phyloP scores from a whole-genome alignment of 2,888 invertebrate species.

The Lysandra coridon region DNA sequence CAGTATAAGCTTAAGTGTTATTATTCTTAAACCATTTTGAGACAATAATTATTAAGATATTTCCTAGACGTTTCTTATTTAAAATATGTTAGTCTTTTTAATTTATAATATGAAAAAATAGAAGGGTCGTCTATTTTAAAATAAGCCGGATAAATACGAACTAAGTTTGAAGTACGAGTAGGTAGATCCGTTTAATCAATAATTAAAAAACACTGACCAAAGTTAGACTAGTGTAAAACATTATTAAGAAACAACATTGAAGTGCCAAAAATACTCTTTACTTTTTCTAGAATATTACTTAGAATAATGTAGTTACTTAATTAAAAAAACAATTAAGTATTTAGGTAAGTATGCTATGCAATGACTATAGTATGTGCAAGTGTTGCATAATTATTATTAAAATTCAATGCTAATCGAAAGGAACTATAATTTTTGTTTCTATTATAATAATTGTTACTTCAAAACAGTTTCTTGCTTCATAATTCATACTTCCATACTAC shows the following conservation, averaged over 20 bases:
- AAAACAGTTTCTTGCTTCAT: background rate
- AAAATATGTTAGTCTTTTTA: background rate
- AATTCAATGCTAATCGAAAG: background rate
- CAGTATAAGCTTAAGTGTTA: background rate
- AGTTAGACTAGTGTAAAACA: background rate
- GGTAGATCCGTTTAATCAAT: background rate
- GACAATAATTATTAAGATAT: background rate
- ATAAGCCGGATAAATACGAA: background rate
- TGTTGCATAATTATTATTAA: background rate
- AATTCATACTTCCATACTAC: background rate
- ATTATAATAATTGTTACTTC: too few relatives aligned
- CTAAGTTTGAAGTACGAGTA: background rate
- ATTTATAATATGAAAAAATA: background rate
- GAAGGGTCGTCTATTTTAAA: background rate
- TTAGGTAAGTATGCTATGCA: background rate
- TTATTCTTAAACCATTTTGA: background rate
- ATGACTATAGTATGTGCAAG: background rate
- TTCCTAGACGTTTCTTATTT: background rate
- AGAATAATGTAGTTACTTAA: background rate
- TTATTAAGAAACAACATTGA: background rate
- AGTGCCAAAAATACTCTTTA: background rate
- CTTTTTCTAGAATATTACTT: background rate
- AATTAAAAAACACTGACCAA: too few relatives aligned
- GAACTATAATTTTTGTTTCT: background rate
- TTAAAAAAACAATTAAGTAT: background rate